Evolutionary conservation across 1,140 invertebrate genomes (phyloP), one percentile per base, ranked within the genome.

Genomic region (Gonatopus flavifemur): DNA sequence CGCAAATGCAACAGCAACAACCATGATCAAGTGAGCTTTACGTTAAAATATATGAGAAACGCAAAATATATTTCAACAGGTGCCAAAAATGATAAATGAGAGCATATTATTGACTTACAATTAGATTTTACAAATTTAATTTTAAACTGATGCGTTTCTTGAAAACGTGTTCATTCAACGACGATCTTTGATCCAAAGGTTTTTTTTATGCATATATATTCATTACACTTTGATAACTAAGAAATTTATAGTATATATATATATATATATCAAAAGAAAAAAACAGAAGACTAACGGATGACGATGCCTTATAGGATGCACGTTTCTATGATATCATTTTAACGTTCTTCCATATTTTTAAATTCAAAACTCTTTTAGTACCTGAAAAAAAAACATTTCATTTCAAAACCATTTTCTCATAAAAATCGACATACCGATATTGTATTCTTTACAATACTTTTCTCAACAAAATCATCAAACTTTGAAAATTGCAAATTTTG

Each of bases 1-100:
- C 89, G 0, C 88, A 93, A 77, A 93, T 93, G 82, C 82, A 85
- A 64, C 78, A 86, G 58, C 88, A 90, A 68, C 81, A 88, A 69
- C 81, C 69, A 31, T 79, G 75, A 77, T 62, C 45, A 35, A 21
- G 38, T 18, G 32, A 45, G 21, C 16, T 16, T 39, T 41, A 15
- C 48, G 32, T 50, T 54, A 40, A 32, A 31, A 45, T 22, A 33
- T 38, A 36, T 50, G 31, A 56, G 33, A 40, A 22, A 38, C 19
- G 31, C 15, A 12, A 30, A 55, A 33, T 57, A 52, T 36, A 25
- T 37, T 65, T 65, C 70, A 65, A 58, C 49, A 70, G 66, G 68
- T 77, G 73, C 70, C 72, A 71, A 71, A 62, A 64, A 59, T 35
- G 28, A 22, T 45, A 28, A 48, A 55, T 37, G 30, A 49, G 46